Percentiles rank a stretch among this genome's conserved stretches.
Conservation (phyloP, 2,797 vertebrate genomes). For the Hypotaenidia okinawae region DNA sequence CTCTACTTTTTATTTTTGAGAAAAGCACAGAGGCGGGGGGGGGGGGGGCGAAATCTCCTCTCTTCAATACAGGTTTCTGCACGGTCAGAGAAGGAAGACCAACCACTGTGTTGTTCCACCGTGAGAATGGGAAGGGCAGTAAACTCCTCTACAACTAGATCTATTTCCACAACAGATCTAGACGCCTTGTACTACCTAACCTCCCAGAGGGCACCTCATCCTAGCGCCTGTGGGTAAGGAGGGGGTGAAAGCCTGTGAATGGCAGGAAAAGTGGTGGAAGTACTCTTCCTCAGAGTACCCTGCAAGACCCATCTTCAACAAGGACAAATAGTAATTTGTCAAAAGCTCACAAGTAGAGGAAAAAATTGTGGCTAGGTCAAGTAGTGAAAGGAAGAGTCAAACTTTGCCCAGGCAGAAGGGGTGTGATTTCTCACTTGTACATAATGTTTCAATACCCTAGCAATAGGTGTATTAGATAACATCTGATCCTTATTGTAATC, state of each 20-base stretch:
- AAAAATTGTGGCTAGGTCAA: neutral
- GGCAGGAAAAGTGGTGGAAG: neutral
- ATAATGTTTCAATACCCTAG: rapidly evolving
- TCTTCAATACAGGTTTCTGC: neutral
- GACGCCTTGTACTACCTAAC: neutral
- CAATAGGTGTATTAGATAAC: neutral
- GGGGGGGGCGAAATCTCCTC: neutral
- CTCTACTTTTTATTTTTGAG: neutral
- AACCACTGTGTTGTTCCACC: neutral
- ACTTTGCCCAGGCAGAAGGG: neutral
- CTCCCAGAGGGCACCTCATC: neutral
- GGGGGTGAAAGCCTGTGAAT: neutral
- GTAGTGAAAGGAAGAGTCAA: neutral
- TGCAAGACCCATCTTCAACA: neutral
- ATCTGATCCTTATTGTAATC: neutral
- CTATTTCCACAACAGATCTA: neutral
- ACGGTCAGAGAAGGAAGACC: neutral
- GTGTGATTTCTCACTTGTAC: neutral
- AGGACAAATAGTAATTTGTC: neutral
- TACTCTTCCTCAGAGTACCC: neutral
- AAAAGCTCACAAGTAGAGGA: neutral
- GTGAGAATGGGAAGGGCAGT: neutral
- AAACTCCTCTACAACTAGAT: neutral
- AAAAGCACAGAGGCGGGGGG: neutral
- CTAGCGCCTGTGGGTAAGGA: neutral